phyloP scores from a whole-genome alignment of 2,888 invertebrate species.

The Trachelus troglodyta region DNA sequence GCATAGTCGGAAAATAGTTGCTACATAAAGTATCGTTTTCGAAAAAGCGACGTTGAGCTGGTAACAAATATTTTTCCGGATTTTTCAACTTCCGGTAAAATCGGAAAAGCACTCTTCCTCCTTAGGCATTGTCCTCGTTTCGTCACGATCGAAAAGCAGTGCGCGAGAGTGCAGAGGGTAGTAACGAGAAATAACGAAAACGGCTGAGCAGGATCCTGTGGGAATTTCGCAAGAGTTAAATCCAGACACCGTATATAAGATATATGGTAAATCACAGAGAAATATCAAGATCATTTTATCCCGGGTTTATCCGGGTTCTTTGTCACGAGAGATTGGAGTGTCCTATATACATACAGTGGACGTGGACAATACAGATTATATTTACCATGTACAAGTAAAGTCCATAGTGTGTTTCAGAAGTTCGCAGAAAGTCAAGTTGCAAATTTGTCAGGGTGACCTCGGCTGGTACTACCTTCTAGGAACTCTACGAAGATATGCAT shows the following conservation, averaged over 20 bases:
- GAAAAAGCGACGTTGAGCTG: not conserved
- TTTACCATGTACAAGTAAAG: not conserved
- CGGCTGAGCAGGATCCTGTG: not conserved
- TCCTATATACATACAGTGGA: not conserved
- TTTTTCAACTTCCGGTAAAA: not conserved
- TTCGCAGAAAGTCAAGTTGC: not conserved
- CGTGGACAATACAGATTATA: not conserved
- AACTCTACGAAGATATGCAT: not conserved
- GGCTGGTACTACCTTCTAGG: not conserved
- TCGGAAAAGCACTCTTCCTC: not conserved
- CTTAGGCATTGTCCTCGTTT: not conserved
- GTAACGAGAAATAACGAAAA: not conserved
- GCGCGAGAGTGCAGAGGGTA: not conserved
- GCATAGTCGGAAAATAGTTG: not conserved
- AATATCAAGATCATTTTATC: not conserved
- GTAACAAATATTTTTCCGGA: not conserved
- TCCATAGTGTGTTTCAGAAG: not conserved
- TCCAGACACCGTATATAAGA: not conserved
- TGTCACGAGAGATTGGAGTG: conserved; percentile 15
- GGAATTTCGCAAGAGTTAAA: not conserved
- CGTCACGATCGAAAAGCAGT: not conserved
- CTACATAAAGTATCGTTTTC: not conserved
- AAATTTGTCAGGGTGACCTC: not conserved
- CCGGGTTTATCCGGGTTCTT: conserved; percentile 27
- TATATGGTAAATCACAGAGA: not conserved